Percentiles rank a stretch among this genome's conserved stretches.
phyloP scores from a whole-genome alignment of 2,888 invertebrate species.

The Eueremaeus valkanovi region DNA sequence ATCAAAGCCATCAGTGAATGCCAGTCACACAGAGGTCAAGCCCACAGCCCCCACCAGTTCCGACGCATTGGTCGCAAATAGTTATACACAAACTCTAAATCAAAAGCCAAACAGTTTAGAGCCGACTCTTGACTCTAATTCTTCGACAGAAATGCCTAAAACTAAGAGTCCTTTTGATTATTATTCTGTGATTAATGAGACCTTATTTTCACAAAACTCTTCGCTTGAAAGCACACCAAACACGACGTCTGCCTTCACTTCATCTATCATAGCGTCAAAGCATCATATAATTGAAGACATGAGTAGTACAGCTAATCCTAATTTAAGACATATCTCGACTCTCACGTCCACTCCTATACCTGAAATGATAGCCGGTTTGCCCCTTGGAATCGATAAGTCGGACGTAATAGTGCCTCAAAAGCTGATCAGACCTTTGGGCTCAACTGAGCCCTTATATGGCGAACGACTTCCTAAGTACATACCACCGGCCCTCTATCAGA shows the following conservation, averaged over 20 bases:
- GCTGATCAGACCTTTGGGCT: not conserved
- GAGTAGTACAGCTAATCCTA: not conserved
- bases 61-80: not conserved
- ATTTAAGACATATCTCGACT: not conserved
- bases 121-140: not conserved
- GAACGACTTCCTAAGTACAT: slow-evolving; percentile 16
- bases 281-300: not conserved
- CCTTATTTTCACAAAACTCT: not conserved
- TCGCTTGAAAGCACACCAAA: not conserved
- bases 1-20: not conserved
- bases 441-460: slow-evolving; percentile 1
- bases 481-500: not conserved
- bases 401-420: not conserved
- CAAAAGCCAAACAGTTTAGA: not conserved
- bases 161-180: slow-evolving; percentile 29
- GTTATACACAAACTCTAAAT: not conserved
- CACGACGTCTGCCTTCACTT: not conserved
- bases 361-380: not conserved
- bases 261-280: not conserved
- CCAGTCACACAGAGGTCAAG: not conserved
- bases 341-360: not conserved
- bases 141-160: not conserved
- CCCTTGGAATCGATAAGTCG: not conserved
- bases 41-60: not conserved
- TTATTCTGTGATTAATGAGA: not conserved